Evolutionary conservation across 2,888 invertebrate species (phyloP), one percentile per base, ranked within the genome.

Genomic region (Colostygia pectinataria): DNA sequence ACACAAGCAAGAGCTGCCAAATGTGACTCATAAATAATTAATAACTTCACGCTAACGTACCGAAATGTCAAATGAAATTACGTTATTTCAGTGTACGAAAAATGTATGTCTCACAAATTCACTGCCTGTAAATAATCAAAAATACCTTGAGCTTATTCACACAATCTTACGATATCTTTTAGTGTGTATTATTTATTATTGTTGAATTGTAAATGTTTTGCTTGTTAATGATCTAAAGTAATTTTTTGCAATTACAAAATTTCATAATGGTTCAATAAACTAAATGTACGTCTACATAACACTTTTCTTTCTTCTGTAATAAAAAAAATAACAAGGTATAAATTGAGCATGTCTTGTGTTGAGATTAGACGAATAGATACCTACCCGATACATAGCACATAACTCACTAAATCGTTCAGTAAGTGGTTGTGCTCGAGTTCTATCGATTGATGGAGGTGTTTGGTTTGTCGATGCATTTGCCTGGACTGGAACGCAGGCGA

Each of bases 361-460:
- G 12, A 38, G 18, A 18, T n/a, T 28, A 14, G 15, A 18, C 20
- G 9, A 32, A 32, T 32, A 32, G 15, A n/a, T 33, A 28, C 9
- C 8, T 4, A 36, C 9, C 14, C 14, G 15, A n/a, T 33, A 28
- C 9, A 13, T 4, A 36, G 14, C 14, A 15, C 29, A 29, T 39
- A 4, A 29, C n/a, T n/a, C n/a, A 15, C 29, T 20, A 29, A 20
- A 29, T 20, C 29, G 20, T 23, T 20, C 23, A 29, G 20, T 29
- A 39, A 39, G 39, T 39, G 39, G 15, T 33, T 33, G 25, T 33
- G 25, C 27, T 18, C 15, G 18, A 25, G 32, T 25, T 38, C 18
- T 45, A 37, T 37, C 31, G 24, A 31, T 41, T 44, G 37, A 31
- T 14, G 10, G 24, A 44, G 43, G 31, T n/a, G n/a, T n/a, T n/a